Conservation (phyloP, 2,113 vertebrate genomes). For the Alces alces region DNA sequence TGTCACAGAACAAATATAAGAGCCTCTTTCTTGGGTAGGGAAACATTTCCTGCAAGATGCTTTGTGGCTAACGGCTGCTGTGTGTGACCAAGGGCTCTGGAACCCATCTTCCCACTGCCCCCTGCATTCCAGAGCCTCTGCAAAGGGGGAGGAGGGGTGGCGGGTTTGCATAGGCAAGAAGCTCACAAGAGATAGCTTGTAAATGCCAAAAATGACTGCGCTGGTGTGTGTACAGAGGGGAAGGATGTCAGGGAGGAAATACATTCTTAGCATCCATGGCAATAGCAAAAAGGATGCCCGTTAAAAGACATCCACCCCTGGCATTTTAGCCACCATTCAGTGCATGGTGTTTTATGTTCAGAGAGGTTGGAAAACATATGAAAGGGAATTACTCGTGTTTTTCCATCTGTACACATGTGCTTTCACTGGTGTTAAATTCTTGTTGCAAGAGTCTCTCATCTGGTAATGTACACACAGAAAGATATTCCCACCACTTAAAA, state of each 20-base stretch:
- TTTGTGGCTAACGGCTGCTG: not conserved
- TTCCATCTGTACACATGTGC: constrained; percentile 77
- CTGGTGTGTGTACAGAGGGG: not conserved
- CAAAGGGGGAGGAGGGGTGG: not conserved
- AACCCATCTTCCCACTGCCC: not conserved
- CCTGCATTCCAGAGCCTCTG: not conserved
- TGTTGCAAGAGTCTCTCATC: constrained; percentile 76
- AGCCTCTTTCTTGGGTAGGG: not conserved
- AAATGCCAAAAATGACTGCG: not conserved
- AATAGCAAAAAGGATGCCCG: not conserved
- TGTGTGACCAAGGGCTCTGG: not conserved
- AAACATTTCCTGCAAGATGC: not conserved
- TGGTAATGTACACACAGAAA: constrained; percentile 75
- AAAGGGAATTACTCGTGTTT: constrained; percentile 74
- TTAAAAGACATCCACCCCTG: not conserved
- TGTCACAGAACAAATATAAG: not conserved
- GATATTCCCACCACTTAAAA: constrained; percentile 78
- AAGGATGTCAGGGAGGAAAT: not conserved
- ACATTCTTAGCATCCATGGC: not conserved
- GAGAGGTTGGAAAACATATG: constrained; percentile 69
- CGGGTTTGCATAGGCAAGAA: not conserved
- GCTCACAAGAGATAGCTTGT: not conserved
- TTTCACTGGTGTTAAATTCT: constrained; percentile 78
- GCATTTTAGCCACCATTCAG: not conserved
- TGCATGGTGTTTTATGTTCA: not conserved